A percentile compares a stretch with the other conserved stretches of the same genome.
phyloP scores from a whole-genome alignment of 2,113 vertebrate species.

The Grammomys dolichurus region DNA sequence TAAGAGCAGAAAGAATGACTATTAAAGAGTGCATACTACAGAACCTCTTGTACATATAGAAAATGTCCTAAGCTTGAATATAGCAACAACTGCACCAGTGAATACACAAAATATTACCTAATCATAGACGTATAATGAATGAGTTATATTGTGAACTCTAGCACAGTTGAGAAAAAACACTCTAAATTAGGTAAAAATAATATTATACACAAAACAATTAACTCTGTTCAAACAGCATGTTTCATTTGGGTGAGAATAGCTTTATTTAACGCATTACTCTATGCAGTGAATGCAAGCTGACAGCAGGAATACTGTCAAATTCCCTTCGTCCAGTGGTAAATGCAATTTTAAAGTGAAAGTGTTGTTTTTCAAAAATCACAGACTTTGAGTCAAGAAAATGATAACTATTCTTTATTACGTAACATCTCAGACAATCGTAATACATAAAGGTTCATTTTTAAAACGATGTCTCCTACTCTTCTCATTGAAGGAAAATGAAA shows the following conservation, averaged over 20 bases:
- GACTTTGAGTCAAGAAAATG: conserved; percentile 34
- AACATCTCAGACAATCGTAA: conserved; percentile 62
- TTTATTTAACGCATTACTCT: background rate
- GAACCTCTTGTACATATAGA: background rate
- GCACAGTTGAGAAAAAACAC: background rate
- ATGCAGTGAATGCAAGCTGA: background rate
- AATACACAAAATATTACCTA: background rate
- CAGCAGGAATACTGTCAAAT: background rate
- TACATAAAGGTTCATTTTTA: conserved; percentile 2
- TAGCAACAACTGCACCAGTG: background rate
- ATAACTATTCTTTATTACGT: conserved; percentile 64
- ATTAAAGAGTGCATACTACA: background rate
- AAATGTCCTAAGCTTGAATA: background rate
- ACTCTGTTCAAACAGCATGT: background rate
- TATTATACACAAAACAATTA: background rate
- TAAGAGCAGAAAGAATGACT: background rate
- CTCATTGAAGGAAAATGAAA: conserved; percentile 38
- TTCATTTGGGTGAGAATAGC: background rate
- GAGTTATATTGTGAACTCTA: background rate
- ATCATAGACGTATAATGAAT: background rate
- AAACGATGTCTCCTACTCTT: conserved; percentile 47
- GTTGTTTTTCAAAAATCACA: conserved; percentile 71
- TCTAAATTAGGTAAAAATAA: conserved; percentile 39
- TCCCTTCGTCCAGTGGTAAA: background rate
- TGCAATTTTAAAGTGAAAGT: conserved; percentile 55